These are phyloP conservation scores for Poecilobothrus nobilitatus DNA, from an alignment of 2,888 invertebrate genomes.

Conservation along the genomic window DNA sequence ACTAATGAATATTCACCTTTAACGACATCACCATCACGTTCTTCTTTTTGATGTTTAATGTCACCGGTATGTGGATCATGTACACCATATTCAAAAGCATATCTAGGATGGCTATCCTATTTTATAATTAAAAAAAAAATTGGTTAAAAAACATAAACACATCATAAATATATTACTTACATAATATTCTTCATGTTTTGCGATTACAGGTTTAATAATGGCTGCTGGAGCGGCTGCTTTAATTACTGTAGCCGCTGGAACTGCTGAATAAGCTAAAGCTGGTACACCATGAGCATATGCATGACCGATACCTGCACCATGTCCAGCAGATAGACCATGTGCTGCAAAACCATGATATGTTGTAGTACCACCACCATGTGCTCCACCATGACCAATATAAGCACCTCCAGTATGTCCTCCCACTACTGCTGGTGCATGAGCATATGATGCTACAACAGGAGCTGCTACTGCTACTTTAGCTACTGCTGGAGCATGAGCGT, in stretches of 20 bases:
- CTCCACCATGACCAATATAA: constrained; percentile 18
- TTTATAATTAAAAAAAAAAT: constrained; percentile 16
- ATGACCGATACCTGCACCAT: constrained; percentile 16
- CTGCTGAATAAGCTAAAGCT: constrained; percentile 36
- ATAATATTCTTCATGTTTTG: constrained; percentile 55
- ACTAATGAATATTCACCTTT: constrained; percentile 60
- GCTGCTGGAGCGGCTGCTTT: constrained; percentile 40
- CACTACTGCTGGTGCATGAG: constrained; percentile 39
- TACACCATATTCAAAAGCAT: constrained; percentile 64
- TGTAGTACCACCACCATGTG: constrained; percentile 23
- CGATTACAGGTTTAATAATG: constrained; percentile 49
- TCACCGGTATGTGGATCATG: constrained; percentile 68
- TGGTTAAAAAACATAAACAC: constrained; percentile 6
- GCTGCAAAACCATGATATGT: constrained; percentile 15
- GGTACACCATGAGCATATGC: constrained; percentile 33
- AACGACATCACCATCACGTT: constrained; percentile 64
- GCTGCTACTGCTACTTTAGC: constrained; percentile 20
- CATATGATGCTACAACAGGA: constrained; percentile 22
- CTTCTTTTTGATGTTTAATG: constrained; percentile 63
- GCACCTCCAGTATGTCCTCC: constrained; percentile 25
- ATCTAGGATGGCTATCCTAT: constrained; percentile 58
- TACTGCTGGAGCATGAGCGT: constrained; percentile 21
- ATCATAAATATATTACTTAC: constrained; percentile 33
- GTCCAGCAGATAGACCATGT: constrained; percentile 9
- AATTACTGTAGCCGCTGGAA: constrained; percentile 39